A percentile compares a stretch with the other conserved stretches of the same genome.
These are phyloP conservation scores for Oxyscelio sp. DNA, from an alignment of 2,888 invertebrate species.

Conservation along the genomic window DNA sequence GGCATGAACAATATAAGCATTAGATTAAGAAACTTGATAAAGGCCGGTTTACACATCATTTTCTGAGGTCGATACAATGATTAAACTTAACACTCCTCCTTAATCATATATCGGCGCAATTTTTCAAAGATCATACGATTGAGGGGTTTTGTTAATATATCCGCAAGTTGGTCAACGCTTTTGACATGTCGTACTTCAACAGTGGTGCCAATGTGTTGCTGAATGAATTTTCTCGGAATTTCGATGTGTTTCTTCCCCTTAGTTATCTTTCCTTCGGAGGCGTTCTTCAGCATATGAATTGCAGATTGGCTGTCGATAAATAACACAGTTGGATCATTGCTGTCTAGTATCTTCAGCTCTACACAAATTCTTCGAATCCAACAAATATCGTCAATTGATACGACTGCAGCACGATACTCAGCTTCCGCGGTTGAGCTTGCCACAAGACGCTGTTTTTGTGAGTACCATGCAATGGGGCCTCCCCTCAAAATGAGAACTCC, in stretches of 20 bases:
- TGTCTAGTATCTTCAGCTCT: slow-evolving; percentile 63
- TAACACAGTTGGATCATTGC: no score
- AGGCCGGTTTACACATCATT: no score
- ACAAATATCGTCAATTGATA: no score
- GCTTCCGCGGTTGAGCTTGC: slow-evolving; percentile 80
- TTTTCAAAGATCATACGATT: not conserved
- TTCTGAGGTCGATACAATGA: no score
- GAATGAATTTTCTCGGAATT: not conserved
- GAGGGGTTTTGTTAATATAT: slow-evolving; percentile 1
- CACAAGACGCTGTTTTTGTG: slow-evolving; percentile 74
- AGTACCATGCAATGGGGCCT: no score
- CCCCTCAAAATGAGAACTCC: no score
- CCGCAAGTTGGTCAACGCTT: not conserved
- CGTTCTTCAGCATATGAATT: not conserved
- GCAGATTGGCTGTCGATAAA: not conserved
- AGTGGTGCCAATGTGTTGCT: not conserved
- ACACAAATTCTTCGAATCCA: slow-evolving; percentile 69
- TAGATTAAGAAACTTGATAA: no score
- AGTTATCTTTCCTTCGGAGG: not conserved
- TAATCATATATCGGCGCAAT: not conserved
- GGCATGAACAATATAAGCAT: no score
- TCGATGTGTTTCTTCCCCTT: not conserved
- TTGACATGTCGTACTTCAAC: not conserved
- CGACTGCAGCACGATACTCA: slow-evolving; percentile 81
- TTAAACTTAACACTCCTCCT: not conserved